phyloP scores from a whole-genome alignment of 2,888 invertebrate genomes.

The Helicoverpa assulta region DNA sequence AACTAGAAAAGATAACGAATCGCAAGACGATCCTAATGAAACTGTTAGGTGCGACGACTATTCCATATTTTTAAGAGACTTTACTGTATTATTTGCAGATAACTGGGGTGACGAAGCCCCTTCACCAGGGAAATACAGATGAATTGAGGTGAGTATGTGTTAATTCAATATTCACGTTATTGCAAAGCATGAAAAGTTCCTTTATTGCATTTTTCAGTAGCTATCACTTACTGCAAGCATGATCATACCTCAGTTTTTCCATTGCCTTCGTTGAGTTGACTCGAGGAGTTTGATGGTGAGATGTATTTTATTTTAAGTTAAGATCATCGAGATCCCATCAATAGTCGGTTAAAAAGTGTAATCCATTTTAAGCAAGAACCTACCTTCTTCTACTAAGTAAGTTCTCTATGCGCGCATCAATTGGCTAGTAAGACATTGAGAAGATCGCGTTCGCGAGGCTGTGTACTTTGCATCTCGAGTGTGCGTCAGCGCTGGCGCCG shows the following conservation, averaged over 20 bases:
- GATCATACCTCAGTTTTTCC: no score
- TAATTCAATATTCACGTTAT: slow-evolving; percentile 31
- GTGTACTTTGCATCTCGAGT: neutral
- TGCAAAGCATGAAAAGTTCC: neutral
- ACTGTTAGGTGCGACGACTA: slow-evolving; percentile 7
- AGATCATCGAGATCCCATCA: no score
- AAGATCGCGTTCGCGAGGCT: neutral
- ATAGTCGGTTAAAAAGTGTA: neutral
- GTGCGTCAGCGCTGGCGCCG: neutral
- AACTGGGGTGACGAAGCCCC: slow-evolving; percentile 21
- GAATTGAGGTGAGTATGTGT: slow-evolving; percentile 9
- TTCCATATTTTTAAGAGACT: slow-evolving; percentile 21
- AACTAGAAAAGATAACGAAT: slow-evolving; percentile 73
- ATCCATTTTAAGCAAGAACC: no score
- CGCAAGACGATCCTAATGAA: slow-evolving; percentile 59
- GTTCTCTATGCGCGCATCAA: no score
- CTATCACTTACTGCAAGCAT: neutral
- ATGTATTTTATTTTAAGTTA: no score
- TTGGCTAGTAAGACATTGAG: neutral
- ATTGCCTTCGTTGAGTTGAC: no score
- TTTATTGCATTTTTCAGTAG: neutral
- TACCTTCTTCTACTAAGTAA: no score
- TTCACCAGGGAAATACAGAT: slow-evolving; percentile 20
- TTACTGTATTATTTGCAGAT: slow-evolving; percentile 20
- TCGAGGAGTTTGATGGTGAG: no score